phyloP scores from a whole-genome alignment of 2,113 vertebrate genomes.

The Peromyscus leucopus region DNA sequence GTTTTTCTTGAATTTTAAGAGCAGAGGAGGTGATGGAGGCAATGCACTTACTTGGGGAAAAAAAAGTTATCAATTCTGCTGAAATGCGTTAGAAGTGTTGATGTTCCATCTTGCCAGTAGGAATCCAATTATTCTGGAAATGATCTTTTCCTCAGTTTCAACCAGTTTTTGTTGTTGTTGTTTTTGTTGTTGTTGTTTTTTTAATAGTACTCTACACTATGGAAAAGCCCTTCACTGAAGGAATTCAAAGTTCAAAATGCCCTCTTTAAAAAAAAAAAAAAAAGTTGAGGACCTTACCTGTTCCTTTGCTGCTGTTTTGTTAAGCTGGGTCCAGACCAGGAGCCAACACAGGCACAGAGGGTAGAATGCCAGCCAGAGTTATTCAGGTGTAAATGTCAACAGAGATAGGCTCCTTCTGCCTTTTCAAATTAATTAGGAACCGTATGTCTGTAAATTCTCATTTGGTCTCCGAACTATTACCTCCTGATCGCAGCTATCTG shows the following conservation, averaged over 20 bases:
- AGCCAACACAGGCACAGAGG: background rate
- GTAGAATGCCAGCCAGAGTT: background rate
- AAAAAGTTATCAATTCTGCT: background rate
- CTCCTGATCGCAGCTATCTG: background rate
- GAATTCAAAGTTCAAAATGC: background rate
- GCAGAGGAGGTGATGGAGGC: background rate
- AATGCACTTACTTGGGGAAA: background rate
- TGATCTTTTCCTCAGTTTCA: background rate
- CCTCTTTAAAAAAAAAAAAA: background rate
- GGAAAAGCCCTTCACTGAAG: background rate
- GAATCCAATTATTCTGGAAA: background rate
- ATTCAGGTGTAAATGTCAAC: background rate
- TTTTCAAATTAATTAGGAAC: slow-evolving; percentile 32
- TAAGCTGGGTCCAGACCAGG: background rate
- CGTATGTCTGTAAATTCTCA: background rate
- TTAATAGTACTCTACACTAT: background rate
- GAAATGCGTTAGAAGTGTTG: background rate
- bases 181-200: too few species aligned
- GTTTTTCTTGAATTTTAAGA: slow-evolving; percentile 29
- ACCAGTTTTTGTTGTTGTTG: background rate
- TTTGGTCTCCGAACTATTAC: slow-evolving; percentile 1
- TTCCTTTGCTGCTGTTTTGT: background rate
- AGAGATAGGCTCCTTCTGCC: background rate
- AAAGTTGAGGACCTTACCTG: background rate
- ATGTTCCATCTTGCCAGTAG: background rate